Conservation (phyloP, 2,113 vertebrate genomes). For the Grallaria varia region DNA sequence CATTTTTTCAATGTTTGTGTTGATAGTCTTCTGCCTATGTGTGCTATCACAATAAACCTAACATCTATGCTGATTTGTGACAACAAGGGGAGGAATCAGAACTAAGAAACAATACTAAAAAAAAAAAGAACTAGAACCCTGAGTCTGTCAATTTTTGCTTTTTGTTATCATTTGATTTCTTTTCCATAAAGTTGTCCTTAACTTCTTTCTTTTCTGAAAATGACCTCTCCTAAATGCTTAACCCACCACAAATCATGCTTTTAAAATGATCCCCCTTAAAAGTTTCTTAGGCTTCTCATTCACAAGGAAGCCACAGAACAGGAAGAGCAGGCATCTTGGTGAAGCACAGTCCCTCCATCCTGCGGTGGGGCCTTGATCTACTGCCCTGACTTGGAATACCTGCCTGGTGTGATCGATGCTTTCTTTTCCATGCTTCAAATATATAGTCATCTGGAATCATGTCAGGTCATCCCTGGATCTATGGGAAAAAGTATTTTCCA, state of each 20-base stretch:
- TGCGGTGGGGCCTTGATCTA: rapidly evolving
- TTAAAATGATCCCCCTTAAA: background rate
- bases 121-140: background rate
- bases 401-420: background rate
- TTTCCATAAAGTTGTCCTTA: background rate
- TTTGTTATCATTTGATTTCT: background rate
- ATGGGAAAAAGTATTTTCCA: background rate
- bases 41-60: background rate
- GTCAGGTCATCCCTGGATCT: background rate
- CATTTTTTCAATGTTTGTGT: background rate
- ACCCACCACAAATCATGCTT: background rate
- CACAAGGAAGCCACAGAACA: rapidly evolving
- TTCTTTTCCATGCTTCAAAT: background rate
- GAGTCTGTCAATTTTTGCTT: background rate
- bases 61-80: background rate
- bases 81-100: background rate
- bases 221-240: background rate
- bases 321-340: background rate
- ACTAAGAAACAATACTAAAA: background rate
- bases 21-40: background rate
- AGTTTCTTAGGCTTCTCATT: background rate
- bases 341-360: background rate
- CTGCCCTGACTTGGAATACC: background rate
- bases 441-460: background rate
- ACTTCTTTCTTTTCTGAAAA: background rate